Conservation (phyloP, 2,797 vertebrate genomes). For the Melanotaenia trifasciata region DNA sequence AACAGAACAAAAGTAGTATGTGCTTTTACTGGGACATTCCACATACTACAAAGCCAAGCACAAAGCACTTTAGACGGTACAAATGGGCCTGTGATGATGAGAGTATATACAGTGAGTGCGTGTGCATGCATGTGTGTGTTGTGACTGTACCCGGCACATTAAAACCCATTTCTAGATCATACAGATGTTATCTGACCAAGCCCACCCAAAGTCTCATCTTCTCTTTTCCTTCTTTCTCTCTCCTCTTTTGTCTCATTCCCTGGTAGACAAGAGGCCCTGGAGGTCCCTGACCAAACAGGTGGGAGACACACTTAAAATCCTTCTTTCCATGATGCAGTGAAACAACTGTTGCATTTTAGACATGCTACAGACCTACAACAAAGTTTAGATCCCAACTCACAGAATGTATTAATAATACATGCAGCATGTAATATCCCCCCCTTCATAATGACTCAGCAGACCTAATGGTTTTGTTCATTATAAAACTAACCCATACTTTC, state of each 20-base stretch:
- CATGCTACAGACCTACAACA: conserved; percentile 31
- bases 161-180: conserved; percentile 78
- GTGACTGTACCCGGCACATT: conserved; percentile 75
- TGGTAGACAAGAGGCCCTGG: conserved; percentile 84
- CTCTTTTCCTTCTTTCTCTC: conserved; percentile 65
- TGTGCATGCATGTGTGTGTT: conserved; percentile 48
- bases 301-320: conserved; percentile 64
- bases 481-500: background rate
- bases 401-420: too few relatives aligned
- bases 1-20: conserved; percentile 77
- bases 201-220: conserved; percentile 77
- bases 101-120: conserved; percentile 72
- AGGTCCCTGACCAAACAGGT: conserved; percentile 87
- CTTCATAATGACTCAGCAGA: background rate
- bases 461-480: too few relatives aligned
- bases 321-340: conserved; percentile 44
- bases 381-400: conserved; percentile 5
- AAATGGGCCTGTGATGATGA: conserved; percentile 77
- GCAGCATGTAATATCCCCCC: too few relatives aligned
- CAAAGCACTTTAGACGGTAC: conserved; percentile 74
- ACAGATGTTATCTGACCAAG: conserved; percentile 80
- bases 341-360: conserved; percentile 56
- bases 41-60: conserved; percentile 75
- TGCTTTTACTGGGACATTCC: conserved; percentile 78
- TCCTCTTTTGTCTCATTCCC: conserved; percentile 59